Evolutionary conservation across 1,140 invertebrate species (phyloP), one percentile per base, ranked within the genome.

Genomic region (Musca vetustissima): DNA sequence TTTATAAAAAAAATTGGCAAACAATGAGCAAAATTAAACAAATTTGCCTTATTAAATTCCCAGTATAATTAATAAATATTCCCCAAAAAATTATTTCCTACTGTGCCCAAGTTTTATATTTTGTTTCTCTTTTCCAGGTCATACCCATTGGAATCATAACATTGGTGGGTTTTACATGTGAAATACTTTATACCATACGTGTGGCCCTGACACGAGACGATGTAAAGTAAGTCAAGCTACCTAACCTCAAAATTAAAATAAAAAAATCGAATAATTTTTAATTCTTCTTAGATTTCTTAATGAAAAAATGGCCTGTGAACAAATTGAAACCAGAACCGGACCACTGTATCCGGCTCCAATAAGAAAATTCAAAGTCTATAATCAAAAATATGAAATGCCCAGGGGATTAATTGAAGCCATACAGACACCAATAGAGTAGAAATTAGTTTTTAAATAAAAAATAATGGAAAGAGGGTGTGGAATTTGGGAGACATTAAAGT

Each of bases 361-460:
- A 48, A 28, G 69, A 4, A 59, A 77, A 75, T 55, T 71, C 0
- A 1, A 57, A 3, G 72, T 71, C 0, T 65, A 25, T 11, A 76
- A 79, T 69, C 76, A 79, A 50, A 70, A 79, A 21, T 76, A 73
- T 22, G 69, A 71, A 19, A 65, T 67, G 36, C 75, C 75, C 14
- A 48, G 57, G 0, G 71, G 24, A 1, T 25, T 73, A 7, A 14
- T 74, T 14, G 6, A 66, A 2, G 76, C 75, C 15, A 24, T 67
- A 0, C 15, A 68, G 22, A 73, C 72, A 22, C 70, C 71, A 0
- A 9, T 24, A 47, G 68, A 69, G 11, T 43, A 43, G 8, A 28
- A 8, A 28, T 4, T n/a, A n/a, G 3, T 28, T 28, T 28, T 3
- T 28, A 28, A 28, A 28, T 3, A 28, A 28, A 28, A 28, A 28